Conservation (phyloP, 2,888 invertebrate genomes). For the Apotomis betuletana region DNA sequence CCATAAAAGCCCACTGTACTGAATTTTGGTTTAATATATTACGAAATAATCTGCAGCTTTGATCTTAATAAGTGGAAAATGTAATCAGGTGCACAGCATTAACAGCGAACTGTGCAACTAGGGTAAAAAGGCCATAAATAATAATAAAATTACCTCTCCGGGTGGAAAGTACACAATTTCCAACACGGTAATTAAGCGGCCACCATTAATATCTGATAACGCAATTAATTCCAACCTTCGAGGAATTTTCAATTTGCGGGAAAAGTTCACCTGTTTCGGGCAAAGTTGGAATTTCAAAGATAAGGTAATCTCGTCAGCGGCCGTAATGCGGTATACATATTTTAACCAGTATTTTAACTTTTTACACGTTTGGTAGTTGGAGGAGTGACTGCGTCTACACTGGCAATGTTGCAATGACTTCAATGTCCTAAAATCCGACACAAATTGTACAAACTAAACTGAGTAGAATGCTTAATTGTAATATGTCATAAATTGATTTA, state of each 20-base stretch:
- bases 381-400: too few species aligned
- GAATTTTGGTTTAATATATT: too few species aligned
- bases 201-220: slow-evolving; percentile 82
- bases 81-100: too few species aligned
- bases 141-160: not conserved
- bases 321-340: not conserved
- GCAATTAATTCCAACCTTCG: slow-evolving; percentile 77
- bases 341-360: slow-evolving; percentile 8
- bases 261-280: slow-evolving; percentile 80
- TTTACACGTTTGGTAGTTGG: too few species aligned
- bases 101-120: not conserved
- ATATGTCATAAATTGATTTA: too few species aligned
- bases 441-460: too few species aligned
- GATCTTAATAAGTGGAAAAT: too few species aligned
- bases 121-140: slow-evolving; percentile 8
- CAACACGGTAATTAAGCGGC: slow-evolving; percentile 66
- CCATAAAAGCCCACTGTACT: too few species aligned
- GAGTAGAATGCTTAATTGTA: too few species aligned
- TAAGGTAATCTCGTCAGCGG: slow-evolving; percentile 37
- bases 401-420: too few species aligned
- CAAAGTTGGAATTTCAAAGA: slow-evolving; percentile 60
- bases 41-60: too few species aligned
- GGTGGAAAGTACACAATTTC: slow-evolving; percentile 46
- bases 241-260: slow-evolving; percentile 81
- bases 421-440: too few species aligned